phyloP scores from a whole-genome alignment of 2,888 invertebrate species.

The Herminia tarsipennalis region DNA sequence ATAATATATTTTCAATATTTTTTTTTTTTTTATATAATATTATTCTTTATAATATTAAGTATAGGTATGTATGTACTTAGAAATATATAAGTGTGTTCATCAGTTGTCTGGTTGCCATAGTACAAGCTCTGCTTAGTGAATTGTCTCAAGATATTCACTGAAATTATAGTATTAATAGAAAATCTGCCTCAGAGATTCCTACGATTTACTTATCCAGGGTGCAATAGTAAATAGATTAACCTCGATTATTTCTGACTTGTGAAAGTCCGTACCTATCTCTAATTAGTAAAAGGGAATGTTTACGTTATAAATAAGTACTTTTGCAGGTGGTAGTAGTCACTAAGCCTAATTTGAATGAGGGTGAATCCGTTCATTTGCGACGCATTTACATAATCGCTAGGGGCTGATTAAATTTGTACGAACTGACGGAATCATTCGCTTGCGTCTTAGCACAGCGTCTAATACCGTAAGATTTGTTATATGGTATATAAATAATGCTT shows the following conservation, averaged over 20 bases:
- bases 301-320: slow-evolving; percentile 45
- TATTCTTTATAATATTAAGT: no score
- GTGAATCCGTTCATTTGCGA: slow-evolving; percentile 67
- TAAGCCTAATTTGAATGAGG: slow-evolving; percentile 69
- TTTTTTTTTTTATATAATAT: no score
- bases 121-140: no score
- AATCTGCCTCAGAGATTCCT: no score
- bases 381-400: slow-evolving; percentile 74
- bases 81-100: no score
- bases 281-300: slow-evolving; percentile 28
- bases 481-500: slow-evolving; percentile 13
- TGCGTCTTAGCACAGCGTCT: slow-evolving; percentile 21
- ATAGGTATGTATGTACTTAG: no score
- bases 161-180: no score
- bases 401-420: slow-evolving; percentile 72
- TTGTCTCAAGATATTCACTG: no score
- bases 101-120: no score
- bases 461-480: slow-evolving; percentile 12
- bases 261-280: slow-evolving; percentile 3
- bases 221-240: no score
- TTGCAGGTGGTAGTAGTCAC: slow-evolving; percentile 53
- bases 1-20: no score
- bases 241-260: neutral
- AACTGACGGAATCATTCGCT: slow-evolving; percentile 49
- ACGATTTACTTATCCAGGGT: no score